phyloP scores from a whole-genome alignment of 2,797 vertebrate genomes.

The Phataginus tetradactyla region DNA sequence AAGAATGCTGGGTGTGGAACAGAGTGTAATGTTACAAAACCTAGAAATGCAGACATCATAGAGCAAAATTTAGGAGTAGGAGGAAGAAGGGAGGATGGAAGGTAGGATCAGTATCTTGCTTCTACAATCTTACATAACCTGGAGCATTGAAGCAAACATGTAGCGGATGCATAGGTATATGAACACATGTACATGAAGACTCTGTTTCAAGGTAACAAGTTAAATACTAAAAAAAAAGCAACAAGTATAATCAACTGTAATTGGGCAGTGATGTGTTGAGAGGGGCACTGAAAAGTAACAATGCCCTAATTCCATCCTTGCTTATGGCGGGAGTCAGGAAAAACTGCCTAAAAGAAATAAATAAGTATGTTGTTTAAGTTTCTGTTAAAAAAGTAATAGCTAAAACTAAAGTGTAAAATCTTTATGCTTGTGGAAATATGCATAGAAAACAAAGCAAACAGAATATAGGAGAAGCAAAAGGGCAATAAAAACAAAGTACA shows the following conservation, averaged over 20 bases:
- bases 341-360: not conserved
- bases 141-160: not conserved
- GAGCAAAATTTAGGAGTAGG: not conserved
- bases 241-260: no score
- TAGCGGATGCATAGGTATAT: not conserved
- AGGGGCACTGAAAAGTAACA: not conserved
- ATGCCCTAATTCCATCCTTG: not conserved
- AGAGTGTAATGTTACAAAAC: not conserved
- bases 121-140: not conserved
- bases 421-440: not conserved
- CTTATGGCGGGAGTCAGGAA: not conserved
- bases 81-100: not conserved
- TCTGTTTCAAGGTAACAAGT: not conserved
- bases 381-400: not conserved
- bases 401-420: not conserved
- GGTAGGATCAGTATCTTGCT: no score
- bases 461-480: not conserved
- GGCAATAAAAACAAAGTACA: rapidly evolving
- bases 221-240: not conserved
- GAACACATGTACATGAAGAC: not conserved
- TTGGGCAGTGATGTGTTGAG: not conserved
- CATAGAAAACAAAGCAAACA: not conserved
- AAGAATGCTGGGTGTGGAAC: no score
- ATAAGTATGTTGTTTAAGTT: not conserved
- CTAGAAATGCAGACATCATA: not conserved